A percentile compares a stretch with the other conserved stretches of the same genome.
phyloP scores from a whole-genome alignment of 2,797 vertebrate species.

The Anniella stebbinsi region DNA sequence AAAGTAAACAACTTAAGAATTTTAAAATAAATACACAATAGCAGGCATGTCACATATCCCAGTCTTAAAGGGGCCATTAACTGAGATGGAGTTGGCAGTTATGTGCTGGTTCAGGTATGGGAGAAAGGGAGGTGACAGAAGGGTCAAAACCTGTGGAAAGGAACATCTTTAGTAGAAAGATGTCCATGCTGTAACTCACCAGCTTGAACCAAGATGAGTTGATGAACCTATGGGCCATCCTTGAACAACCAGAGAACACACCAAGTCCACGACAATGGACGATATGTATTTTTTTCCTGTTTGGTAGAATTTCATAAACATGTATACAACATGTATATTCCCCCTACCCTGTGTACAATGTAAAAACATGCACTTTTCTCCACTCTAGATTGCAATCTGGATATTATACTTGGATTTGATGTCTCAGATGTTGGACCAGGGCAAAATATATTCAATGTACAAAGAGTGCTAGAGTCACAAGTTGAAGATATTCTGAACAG shows the following conservation, averaged over 20 bases:
- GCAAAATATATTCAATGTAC: constrained; percentile 87
- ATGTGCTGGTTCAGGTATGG: not conserved
- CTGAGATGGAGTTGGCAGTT: not conserved
- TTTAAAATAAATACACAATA: not conserved
- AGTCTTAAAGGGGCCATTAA: not conserved
- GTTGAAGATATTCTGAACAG: constrained; percentile 85
- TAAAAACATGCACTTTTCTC: constrained; percentile 24
- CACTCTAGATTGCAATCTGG: constrained; percentile 87
- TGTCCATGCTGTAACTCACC: not conserved
- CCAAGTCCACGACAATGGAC: not conserved
- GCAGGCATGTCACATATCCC: not conserved
- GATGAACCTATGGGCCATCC: not conserved
- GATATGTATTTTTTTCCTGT: not conserved
- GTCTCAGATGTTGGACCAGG: constrained; percentile 75
- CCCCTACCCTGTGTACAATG: not conserved
- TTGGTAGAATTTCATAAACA: not conserved
- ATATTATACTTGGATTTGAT: constrained; percentile 95
- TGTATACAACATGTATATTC: not conserved
- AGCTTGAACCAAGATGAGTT: not conserved
- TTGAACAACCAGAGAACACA: not conserved
- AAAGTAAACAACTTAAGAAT: too few species aligned
- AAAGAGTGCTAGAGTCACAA: constrained; percentile 87
- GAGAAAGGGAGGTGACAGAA: not conserved
- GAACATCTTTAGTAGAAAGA: not conserved
- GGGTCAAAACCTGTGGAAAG: not conserved